phyloP scores from a whole-genome alignment of 1,140 invertebrate genomes.

The Aethina tumida region DNA sequence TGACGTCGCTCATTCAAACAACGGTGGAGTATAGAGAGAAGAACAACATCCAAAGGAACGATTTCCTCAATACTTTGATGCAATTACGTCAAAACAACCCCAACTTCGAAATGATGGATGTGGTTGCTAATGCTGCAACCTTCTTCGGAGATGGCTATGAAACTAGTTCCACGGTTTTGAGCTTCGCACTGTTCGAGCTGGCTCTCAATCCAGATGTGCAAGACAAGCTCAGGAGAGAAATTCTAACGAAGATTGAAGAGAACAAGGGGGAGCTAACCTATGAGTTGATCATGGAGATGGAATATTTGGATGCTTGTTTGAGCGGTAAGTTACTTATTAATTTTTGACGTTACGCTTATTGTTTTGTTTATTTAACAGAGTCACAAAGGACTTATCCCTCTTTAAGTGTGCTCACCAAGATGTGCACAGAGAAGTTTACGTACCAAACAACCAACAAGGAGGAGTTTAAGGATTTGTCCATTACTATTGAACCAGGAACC shows the following conservation, averaged over 20 bases:
- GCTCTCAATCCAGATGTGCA: constrained; percentile 46
- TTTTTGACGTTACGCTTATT: no score
- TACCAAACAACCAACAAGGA: constrained; percentile 1
- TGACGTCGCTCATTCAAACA: no score
- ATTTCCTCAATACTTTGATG: no score
- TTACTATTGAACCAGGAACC: constrained; percentile 3
- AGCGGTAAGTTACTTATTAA: no score
- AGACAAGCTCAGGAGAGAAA: constrained; percentile 41
- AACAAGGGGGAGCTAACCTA: constrained; percentile 37
- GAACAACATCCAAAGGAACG: no score
- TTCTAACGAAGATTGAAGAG: constrained; percentile 35
- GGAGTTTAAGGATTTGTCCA: constrained; percentile 6
- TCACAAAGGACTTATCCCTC: constrained; percentile 1
- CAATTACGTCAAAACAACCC: no score
- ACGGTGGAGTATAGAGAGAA: no score
- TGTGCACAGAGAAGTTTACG: constrained; percentile 7
- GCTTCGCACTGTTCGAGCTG: constrained; percentile 42
- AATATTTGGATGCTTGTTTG: constrained; percentile 41
- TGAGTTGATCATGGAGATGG: constrained; percentile 39
- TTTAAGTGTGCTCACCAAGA: not conserved
- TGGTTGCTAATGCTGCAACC: constrained; percentile 43
- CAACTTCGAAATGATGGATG: constrained; percentile 30
- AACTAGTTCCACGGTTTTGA: constrained; percentile 46
- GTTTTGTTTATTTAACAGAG: no score
- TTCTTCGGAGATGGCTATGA: constrained; percentile 56